Conservation (phyloP, 2,113 vertebrate species). For the Cryptotis parvus region DNA sequence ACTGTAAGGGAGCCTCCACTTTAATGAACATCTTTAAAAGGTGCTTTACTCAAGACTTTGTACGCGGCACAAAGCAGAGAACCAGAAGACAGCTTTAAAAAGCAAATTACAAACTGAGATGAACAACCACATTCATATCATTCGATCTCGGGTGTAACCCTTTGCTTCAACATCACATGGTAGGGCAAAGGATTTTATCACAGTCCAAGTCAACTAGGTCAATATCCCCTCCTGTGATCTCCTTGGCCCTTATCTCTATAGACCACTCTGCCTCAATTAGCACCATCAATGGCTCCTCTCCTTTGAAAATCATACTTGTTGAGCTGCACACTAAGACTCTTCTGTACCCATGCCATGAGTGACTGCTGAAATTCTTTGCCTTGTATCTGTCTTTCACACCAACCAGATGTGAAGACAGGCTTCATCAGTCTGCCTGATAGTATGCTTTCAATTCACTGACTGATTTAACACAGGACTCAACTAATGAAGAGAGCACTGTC, state of each 20-base stretch:
- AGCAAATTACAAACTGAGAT: conserved; percentile 12
- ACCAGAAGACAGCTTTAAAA: background rate
- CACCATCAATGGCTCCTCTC: background rate
- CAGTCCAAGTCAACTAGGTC: background rate
- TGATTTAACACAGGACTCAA: conserved; percentile 47
- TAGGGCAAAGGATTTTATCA: background rate
- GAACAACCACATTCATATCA: background rate
- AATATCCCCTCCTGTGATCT: background rate
- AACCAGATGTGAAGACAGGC: background rate
- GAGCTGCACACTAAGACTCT: background rate
- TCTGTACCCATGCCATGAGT: background rate
- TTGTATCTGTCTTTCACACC: background rate
- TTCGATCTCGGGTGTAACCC: background rate
- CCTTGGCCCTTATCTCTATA: background rate
- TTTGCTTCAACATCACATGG: background rate
- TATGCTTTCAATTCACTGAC: conserved; percentile 28
- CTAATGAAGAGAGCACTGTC: conserved; percentile 22
- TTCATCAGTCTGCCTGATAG: conserved; percentile 6
- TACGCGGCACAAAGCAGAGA: background rate
- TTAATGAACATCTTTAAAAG: background rate
- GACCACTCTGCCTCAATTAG: background rate
- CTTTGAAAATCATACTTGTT: background rate
- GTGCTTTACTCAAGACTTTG: background rate
- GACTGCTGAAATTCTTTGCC: background rate
- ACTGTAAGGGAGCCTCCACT: background rate